phyloP scores from a whole-genome alignment of 2,113 vertebrate species.

The Columbina picui region DNA sequence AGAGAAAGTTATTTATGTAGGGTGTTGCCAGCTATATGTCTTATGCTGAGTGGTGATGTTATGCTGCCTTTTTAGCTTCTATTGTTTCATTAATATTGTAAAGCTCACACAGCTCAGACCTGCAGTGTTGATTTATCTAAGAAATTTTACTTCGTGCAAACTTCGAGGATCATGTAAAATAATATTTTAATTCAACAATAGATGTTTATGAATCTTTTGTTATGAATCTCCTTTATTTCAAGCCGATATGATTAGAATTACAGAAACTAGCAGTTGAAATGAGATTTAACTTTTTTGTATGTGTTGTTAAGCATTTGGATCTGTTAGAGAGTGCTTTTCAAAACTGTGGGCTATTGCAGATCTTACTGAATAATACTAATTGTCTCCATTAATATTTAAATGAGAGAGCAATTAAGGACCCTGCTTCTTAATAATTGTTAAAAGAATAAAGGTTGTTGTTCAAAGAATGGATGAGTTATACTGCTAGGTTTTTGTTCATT shows the following conservation, averaged over 20 bases:
- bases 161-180: not conserved
- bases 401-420: not conserved
- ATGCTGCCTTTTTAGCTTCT: not conserved
- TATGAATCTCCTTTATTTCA: not conserved
- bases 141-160: not conserved
- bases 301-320: not conserved
- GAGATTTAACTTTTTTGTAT: not conserved
- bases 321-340: not conserved
- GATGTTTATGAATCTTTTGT: not conserved
- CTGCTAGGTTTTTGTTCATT: not conserved
- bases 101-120: not conserved
- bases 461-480: not conserved
- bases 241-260: not conserved
- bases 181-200: not conserved
- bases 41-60: not conserved
- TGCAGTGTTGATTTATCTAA: not conserved
- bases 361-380: not conserved
- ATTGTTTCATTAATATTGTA: not conserved
- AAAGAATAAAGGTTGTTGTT: not conserved
- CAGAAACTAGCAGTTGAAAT: not conserved
- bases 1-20: not conserved
- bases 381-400: slow-evolving; percentile 2
- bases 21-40: not conserved
- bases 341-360: not conserved
- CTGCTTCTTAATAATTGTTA: not conserved